Evolutionary conservation across 2,888 invertebrate genomes (phyloP), one percentile per base, ranked within the genome.

Genomic region (Philereme transversata): DNA sequence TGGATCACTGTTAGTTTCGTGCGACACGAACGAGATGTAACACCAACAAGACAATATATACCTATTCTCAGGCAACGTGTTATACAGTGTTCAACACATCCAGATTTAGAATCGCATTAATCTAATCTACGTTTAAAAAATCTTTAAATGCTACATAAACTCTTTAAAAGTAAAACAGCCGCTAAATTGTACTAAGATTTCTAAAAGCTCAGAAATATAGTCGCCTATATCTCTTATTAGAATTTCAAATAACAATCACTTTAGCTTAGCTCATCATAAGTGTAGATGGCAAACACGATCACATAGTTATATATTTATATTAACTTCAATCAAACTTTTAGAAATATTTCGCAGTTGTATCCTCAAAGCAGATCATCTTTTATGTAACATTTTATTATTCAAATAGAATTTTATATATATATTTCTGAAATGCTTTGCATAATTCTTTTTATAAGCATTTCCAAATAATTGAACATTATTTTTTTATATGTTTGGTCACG

Each of bases 401-500:
- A 5, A n/a, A 43, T n/a, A 43, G n/a, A 45, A 11, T 45, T 45
- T 6, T 22, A 45, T 22, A 45, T 43, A 45, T 59, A 55, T 38
- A 47, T 55, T 52, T 10, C 11, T 50, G 9, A 49, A 57, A 70
- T 66, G 68, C 62, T 68, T 65, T 54, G 64, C 65, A 65, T 60
- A 53, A 38, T 34, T 58, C 43, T 44, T 41, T 56, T 51, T 43
- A 53, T 50, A 57, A 51, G 55, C 8, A 52, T 53, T 9, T 53
- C 48, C 52, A 57, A 53, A 57, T 57, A 38, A 62, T 58, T 49
- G 43, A 60, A 60, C 51, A 50, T 44, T 22, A 22, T 22, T 50
- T 57, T 59, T 56, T 51, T 45, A 52, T 61, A 53, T 62, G 47
- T 61, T 70, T 70, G 70, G 66, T 68, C 68, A 60, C 64, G 51